Evolutionary conservation across 2,888 invertebrate genomes (phyloP), one percentile per base, ranked within the genome.

Genomic region (Micoletzkya japonica): DNA sequence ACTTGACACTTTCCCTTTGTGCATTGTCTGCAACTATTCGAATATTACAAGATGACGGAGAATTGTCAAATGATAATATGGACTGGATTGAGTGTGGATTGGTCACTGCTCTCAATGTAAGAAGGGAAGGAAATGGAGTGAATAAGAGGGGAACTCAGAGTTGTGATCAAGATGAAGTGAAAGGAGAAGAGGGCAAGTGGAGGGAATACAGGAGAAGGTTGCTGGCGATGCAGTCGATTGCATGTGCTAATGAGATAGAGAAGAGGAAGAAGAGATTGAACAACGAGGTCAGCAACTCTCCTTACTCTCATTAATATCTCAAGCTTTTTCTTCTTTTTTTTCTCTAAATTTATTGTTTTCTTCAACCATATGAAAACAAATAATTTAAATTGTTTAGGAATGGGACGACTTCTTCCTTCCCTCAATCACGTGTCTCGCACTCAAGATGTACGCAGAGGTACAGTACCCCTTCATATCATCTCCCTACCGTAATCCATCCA

Each of bases 391-490:
- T 24, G 7, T 39, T 28, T 20, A 64, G 64, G 64, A 64, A 64
- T 64, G 64, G 64, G 34, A 28, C 34, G 36, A 64, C n/a, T 64
- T 64, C 36, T 64, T 64, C 36, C 64, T 64, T 6, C 64, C 64
- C 4, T 34, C 63, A 10, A 50, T 63, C 24, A 63, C 50, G 20
- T 34, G 50, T 17, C 32, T 63, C 20, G 30, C 37, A 30, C 32
- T 63, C 32, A 50, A 50, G 24, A 64, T 64, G 1, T 64, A 64
- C 26, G 54, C 36, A 36, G 52, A 64, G 52, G 64, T 64, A 32
- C 28, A 4, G 0, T 57, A 24, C 28, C 2, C 20, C 32, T 57
- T 32, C 32, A n/a, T n/a, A n/a, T n/a, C n/a, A 4, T 32, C 34
- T 57, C 30, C 14, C 32, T 30, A 32, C 6, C n/a, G 32, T 60